A percentile compares a stretch with the other conserved stretches of the same genome.
These are phyloP conservation scores for Azemiops feae DNA, from an alignment of 2,113 vertebrate genomes.

Conservation along the genomic window DNA sequence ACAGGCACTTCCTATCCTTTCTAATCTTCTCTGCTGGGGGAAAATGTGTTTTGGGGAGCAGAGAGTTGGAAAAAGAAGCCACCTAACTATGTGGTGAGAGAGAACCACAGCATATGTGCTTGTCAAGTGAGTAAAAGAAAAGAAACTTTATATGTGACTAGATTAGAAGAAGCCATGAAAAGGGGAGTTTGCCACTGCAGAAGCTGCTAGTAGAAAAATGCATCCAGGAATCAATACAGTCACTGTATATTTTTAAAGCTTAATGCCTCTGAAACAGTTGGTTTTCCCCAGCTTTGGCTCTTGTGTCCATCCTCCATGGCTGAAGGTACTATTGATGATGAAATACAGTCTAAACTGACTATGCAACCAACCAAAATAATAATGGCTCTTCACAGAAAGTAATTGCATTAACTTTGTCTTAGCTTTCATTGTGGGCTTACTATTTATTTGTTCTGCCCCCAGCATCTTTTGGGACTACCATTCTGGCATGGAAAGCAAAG, in stretches of 20 bases:
- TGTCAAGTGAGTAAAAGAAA: conserved; percentile 42
- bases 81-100: conserved; percentile 37
- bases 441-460: background rate
- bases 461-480: background rate
- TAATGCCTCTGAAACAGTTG: conserved; percentile 45
- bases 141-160: conserved; percentile 43
- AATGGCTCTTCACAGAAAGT: background rate
- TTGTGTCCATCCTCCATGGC: background rate
- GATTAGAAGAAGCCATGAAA: conserved; percentile 44
- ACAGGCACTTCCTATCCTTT: conserved; percentile 70
- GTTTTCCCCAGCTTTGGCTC: background rate
- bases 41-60: conserved; percentile 33
- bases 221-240: conserved; percentile 33
- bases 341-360: background rate
- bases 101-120: conserved; percentile 30
- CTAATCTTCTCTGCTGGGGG: conserved; percentile 69
- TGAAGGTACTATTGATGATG: background rate
- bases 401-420: background rate
- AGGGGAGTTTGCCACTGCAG: conserved; percentile 32
- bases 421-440: background rate
- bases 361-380: background rate
- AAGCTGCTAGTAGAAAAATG: conserved; percentile 22
- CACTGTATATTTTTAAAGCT: conserved; percentile 31
- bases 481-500: background rate
- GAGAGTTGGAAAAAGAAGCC: conserved; percentile 49